These are phyloP conservation scores for Agrotis clavis DNA, from an alignment of 2,888 invertebrate genomes.

Conservation along the genomic window DNA sequence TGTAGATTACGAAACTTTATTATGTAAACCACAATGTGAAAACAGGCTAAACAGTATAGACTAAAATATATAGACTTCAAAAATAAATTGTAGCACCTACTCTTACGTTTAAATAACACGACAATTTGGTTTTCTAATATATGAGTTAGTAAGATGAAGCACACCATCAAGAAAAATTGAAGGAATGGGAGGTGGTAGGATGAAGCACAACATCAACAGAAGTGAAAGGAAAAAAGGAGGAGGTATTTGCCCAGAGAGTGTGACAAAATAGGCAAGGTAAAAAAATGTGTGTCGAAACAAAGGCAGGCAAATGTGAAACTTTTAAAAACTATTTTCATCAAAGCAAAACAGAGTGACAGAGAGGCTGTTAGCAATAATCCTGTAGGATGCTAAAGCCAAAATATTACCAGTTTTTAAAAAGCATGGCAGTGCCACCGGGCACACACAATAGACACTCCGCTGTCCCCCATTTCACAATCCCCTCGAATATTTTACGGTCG, in stretches of 20 bases:
- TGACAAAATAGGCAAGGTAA: too few species aligned
- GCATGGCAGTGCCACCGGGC: conserved; percentile 17
- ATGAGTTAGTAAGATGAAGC: too few species aligned
- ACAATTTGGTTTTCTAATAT: conserved; percentile 5
- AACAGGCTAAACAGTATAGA: not conserved
- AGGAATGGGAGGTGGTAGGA: too few species aligned
- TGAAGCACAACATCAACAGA: too few species aligned
- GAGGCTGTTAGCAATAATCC: conserved; percentile 34
- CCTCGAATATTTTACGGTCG: conserved; percentile 37
- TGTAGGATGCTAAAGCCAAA: conserved; percentile 18
- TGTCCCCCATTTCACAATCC: not conserved
- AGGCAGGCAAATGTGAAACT: not conserved
- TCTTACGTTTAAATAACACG: conserved; percentile 3
- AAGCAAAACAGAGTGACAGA: not conserved
- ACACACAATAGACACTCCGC: conserved; percentile 2
- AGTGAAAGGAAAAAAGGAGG: too few species aligned
- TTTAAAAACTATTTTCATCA: conserved; percentile 8
- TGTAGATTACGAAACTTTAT: conserved; percentile 12
- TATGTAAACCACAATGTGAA: conserved; percentile 1
- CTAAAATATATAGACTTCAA: not conserved
- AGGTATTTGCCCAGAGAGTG: too few species aligned
- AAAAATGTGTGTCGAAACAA: conserved; percentile 5
- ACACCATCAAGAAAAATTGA: too few species aligned
- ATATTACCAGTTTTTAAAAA: conserved; percentile 42
- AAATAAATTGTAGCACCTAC: not conserved